Conservation (phyloP, 2,888 invertebrate species). For the Caenorhabditis sp. region DNA sequence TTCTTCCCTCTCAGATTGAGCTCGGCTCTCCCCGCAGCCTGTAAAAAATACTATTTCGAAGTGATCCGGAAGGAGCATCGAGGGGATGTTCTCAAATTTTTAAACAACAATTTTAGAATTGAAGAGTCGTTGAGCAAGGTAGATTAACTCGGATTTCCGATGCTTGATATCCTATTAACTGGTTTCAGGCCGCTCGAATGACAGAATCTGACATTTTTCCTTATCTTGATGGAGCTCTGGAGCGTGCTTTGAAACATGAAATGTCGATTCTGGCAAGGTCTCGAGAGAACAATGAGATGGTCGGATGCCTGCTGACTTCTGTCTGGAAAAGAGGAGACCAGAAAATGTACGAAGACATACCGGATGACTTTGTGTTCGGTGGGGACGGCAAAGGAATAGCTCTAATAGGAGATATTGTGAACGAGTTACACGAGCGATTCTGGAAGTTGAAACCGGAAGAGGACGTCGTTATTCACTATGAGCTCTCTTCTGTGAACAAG, state of each 20-base stretch:
- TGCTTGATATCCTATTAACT: too few relatives aligned
- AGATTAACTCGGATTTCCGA: background rate
- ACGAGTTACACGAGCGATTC: slow-evolving; percentile 40
- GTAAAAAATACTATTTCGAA: slow-evolving; percentile 39
- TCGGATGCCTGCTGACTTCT: slow-evolving; percentile 51
- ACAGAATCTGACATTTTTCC: slow-evolving; percentile 26
- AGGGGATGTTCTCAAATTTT: slow-evolving; percentile 25
- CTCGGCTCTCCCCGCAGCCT: slow-evolving; percentile 4
- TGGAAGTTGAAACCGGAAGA: slow-evolving; percentile 29
- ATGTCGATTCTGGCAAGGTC: slow-evolving; percentile 40
- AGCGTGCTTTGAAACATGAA: slow-evolving; percentile 31
- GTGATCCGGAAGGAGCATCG: slow-evolving; percentile 12
- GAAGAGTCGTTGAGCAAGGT: slow-evolving; percentile 45
- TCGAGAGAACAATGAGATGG: slow-evolving; percentile 20
- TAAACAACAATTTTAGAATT: slow-evolving; percentile 37
- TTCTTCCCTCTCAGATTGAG: slow-evolving; percentile 15
- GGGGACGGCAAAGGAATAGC: slow-evolving; percentile 24
- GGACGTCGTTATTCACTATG: slow-evolving; percentile 33
- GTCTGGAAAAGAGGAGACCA: slow-evolving; percentile 40
- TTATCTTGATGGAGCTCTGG: slow-evolving; percentile 31
- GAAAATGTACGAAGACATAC: slow-evolving; percentile 18
- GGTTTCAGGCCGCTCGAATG: slow-evolving; percentile 37
- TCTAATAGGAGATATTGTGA: slow-evolving; percentile 43
- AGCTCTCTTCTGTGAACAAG: slow-evolving; percentile 30
- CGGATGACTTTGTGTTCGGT: slow-evolving; percentile 44